Evolutionary conservation across 2,797 vertebrate species (phyloP).

Genomic region (Gallinago solitaria): DNA sequence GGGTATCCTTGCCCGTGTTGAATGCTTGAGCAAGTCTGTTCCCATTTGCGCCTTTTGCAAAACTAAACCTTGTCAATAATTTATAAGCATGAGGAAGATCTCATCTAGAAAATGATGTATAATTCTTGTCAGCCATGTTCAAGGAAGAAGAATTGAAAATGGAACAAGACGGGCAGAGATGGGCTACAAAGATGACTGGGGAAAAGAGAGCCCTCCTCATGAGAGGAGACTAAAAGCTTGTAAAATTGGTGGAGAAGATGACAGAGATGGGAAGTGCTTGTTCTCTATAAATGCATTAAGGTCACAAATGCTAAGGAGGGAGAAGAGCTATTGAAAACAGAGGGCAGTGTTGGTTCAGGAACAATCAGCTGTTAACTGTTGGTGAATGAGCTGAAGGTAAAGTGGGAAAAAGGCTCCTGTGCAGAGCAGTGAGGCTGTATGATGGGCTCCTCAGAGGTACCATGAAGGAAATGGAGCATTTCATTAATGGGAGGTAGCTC

Average conservation of each 20-base stretch:
- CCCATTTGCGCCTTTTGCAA: background rate
- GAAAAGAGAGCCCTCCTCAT: background rate
- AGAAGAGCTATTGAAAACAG: background rate
- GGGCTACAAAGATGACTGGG: background rate
- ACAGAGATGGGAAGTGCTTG: background rate
- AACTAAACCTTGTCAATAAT: constrained; percentile 49
- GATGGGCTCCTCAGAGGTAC: background rate
- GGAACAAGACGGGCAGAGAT: background rate
- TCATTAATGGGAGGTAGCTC: background rate
- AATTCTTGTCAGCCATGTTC: constrained; percentile 42
- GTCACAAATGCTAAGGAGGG: background rate
- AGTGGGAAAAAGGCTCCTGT: background rate
- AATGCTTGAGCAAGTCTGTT: constrained; percentile 12
- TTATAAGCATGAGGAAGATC: constrained; percentile 10
- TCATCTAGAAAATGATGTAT: constrained; percentile 29
- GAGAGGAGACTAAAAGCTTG: constrained; percentile 12
- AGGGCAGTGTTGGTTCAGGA: constrained; percentile 19
- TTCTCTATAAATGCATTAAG: background rate
- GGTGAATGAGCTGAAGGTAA: background rate
- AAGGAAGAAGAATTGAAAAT: constrained; percentile 12
- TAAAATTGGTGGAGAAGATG: background rate
- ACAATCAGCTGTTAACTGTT: background rate
- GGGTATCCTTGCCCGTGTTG: background rate
- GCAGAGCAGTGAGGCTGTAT: background rate
- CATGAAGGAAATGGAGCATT: background rate